Base-by-base conservation (phyloP, 2,113 vertebrate genomes). In the Sander vitreus region DNA sequence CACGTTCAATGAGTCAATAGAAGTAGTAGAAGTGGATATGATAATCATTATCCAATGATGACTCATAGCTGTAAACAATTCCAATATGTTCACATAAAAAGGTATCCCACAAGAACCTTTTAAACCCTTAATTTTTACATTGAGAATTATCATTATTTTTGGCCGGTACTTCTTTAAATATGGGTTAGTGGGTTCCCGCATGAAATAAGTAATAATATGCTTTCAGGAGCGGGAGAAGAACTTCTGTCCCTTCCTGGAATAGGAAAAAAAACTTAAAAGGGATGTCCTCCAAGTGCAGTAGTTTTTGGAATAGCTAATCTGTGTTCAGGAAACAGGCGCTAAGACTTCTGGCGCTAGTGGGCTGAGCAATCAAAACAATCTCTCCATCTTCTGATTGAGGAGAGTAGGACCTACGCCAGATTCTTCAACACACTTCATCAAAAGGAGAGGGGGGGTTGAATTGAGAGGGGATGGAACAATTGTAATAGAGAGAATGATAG, bases 361-460 rank as follows among this genome's bases (percentile, higher is more conserved):
- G 88, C 83, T 85, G 78, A 76, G 87, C 86, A 93, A 92, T 92
- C 88, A 92, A 92, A 94, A 92, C 91, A 93, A 93, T 91, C 89
- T 85, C 87, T 87, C 75, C 82, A 73, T 93, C 85, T 88, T 89
- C 80, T 89, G 89, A 91, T 87, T 83, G 86, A 89, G 69, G 84
- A 90, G 78, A 82, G 67, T 63, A 50, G 78, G 84, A 39, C 57
- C 65, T 39, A 68, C 3, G 76, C 85, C 92, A 91, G 78, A 84
- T 69, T 80, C 76, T 83, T 85, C 64, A 83, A 71, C 85, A 43
- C 75, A 58, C 75, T 84, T 74, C 72, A 81, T 84, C 57, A 58
- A 54, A 54, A 57, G 8, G 50, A 72, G 63, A 75, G 43, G 5
- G 23, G 25, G 76, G n/a, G 50, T 19, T 25, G 63, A 64, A 50